Base-by-base conservation (phyloP, 2,797 vertebrate genomes). In the Enteromius afrohamiltoni region DNA sequence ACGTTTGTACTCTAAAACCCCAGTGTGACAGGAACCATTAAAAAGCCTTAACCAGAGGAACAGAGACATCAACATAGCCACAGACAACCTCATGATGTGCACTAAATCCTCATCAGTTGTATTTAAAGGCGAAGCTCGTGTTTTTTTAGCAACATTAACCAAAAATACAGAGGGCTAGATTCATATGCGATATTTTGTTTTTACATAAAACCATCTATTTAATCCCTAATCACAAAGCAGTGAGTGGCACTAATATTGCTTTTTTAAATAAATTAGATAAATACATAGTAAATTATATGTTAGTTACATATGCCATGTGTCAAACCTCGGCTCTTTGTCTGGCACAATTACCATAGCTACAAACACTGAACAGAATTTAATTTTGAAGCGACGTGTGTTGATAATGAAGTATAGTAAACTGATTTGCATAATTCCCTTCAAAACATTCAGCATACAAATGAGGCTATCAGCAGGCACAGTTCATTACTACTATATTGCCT, bases 11-110 rank as follows among this genome's bases (percentile, higher is more conserved):
- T 80, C 88, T 93, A 92, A 94, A 92, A 92, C 90, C 91, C 91
- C 93, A 91, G 92, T 92, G 91, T 93, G 94, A 94, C 93, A 94
- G 91, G 90, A 90, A 92, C 89, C 90, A 92, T 93, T 93, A 93
- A 91, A 90, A 88, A 89, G 86, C 85, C 89, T 87, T 88, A 87
- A 88, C 86, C 88, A 83, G 89, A 85, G 87, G 83, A 91, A 92
- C 88, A 91, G 87, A 92, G 91, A 91, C 89, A 86, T 93, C 90
- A 92, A 79, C 86, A 84, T 34, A 40, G 6, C 23, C 79, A 83
- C 47, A 77, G 29, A 58, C 64, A 69, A 29, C 13, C 77, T 21
- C 19, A 58, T 34, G 55, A 84, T 73, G 31, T 51, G 29, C 7
- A 64, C 29, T 10, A 14, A 40, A 17, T 11, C 53, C 13, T 29